Evolutionary conservation across 2,113 vertebrate species (phyloP).

Genomic region (Crocuta crocuta): DNA sequence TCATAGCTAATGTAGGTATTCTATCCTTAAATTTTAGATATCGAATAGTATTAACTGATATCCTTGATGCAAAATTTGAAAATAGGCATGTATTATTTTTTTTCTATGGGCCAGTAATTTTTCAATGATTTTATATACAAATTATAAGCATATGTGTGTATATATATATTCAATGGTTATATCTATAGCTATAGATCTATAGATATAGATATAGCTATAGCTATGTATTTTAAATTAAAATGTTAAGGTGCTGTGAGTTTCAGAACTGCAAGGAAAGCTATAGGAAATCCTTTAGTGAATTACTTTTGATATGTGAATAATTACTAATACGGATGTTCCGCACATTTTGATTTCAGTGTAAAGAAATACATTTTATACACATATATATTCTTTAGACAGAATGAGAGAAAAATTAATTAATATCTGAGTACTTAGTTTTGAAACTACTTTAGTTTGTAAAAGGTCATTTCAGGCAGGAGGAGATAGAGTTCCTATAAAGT

Average conservation of each 20-base stretch:
- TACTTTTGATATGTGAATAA: constrained; percentile 55
- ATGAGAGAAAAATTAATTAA: constrained; percentile 76
- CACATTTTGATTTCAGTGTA: constrained; percentile 26
- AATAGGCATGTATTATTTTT: not conserved
- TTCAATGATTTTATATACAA: not conserved
- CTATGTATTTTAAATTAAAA: not conserved
- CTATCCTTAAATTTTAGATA: not conserved
- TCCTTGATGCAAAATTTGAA: not conserved
- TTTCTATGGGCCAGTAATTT: not conserved
- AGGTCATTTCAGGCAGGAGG: constrained; percentile 85
- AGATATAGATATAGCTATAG: not conserved
- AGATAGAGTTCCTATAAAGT: constrained; percentile 83
- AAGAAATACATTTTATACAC: constrained; percentile 8
- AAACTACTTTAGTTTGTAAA: constrained; percentile 83
- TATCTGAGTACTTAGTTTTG: constrained; percentile 85
- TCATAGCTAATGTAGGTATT: not conserved
- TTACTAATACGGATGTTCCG: constrained; percentile 31
- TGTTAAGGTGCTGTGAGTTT: not conserved
- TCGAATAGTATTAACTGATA: not conserved
- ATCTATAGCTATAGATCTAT: not conserved
- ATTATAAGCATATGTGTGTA: too few species aligned
- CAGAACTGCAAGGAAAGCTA: not conserved
- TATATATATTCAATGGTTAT: not conserved
- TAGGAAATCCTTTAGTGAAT: constrained; percentile 23
- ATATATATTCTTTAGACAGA: constrained; percentile 42